phyloP scores from a whole-genome alignment of 1,140 invertebrate species.

The Leptinotarsa undecemlineata region DNA sequence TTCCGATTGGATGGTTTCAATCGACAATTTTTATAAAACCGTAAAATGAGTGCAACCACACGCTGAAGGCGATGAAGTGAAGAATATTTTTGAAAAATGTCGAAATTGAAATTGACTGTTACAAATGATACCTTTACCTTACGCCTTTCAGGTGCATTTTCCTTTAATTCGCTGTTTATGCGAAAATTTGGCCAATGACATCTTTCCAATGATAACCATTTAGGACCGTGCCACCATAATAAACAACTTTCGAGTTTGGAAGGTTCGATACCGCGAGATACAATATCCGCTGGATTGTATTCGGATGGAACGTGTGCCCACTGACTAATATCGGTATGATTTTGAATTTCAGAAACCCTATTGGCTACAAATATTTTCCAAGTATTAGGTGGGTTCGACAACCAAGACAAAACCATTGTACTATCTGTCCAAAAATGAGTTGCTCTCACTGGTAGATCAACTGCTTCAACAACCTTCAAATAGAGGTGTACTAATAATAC shows the following conservation, averaged over 20 bases:
- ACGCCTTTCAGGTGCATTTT: not conserved
- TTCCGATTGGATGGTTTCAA: not conserved
- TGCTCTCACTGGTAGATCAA: not conserved
- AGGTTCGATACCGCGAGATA: constrained; percentile 53
- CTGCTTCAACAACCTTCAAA: not conserved
- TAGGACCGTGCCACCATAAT: constrained; percentile 30
- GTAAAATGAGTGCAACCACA: not conserved
- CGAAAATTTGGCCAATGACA: not conserved
- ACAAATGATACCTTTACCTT: not conserved
- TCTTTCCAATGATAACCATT: constrained; percentile 13
- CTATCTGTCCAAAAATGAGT: constrained; percentile 31
- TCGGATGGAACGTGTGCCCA: constrained; percentile 51
- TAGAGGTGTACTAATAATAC: constrained; percentile 16
- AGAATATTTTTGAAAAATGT: not conserved
- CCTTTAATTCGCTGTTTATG: too few relatives aligned
- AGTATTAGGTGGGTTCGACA: constrained; percentile 7
- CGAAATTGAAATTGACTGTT: not conserved
- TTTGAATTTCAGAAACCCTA: constrained; percentile 28
- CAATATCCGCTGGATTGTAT: constrained; percentile 54
- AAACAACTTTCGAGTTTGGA: constrained; percentile 2
- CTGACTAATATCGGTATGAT: constrained; percentile 38
- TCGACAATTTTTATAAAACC: constrained; percentile 9
- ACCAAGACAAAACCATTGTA: constrained; percentile 30
- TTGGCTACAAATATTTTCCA: constrained; percentile 29
- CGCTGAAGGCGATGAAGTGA: not conserved